These are phyloP conservation scores for Linepithema humile DNA, from an alignment of 1,140 invertebrate species.

Conservation along the genomic window DNA sequence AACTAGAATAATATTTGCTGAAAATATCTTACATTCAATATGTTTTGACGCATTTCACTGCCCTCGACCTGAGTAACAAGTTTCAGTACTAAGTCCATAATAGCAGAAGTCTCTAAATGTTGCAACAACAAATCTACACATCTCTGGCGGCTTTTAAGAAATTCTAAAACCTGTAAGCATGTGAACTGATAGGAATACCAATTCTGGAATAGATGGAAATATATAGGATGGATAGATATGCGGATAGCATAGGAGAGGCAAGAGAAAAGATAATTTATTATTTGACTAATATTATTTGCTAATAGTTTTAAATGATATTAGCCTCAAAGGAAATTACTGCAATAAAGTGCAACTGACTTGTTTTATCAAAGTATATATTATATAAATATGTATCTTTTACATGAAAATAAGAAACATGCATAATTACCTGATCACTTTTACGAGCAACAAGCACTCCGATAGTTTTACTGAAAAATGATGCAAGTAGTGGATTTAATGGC, in stretches of 20 bases:
- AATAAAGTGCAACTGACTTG: not conserved
- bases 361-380: conserved; percentile 16
- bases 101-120: conserved; percentile 97
- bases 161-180: conserved; percentile 95
- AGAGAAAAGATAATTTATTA: conserved; percentile 54
- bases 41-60: conserved; percentile 90
- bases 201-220: conserved; percentile 86
- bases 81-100: conserved; percentile 96
- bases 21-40: conserved; percentile 89
- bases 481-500: conserved; percentile 96
- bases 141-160: conserved; percentile 93
- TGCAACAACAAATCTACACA: conserved; percentile 94
- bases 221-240: conserved; percentile 44
- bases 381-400: not conserved
- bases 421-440: conserved; percentile 90
- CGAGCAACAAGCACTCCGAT: conserved; percentile 93
- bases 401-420: conserved; percentile 8
- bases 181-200: conserved; percentile 96
- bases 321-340: not conserved
- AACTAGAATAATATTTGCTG: not conserved
- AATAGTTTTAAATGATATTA: not conserved
- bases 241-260: conserved; percentile 3
- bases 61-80: conserved; percentile 94
- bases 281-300: conserved; percentile 38
- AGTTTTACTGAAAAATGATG: conserved; percentile 98